phyloP scores from a whole-genome alignment of 2,888 invertebrate species.

The Tortrix viridana region DNA sequence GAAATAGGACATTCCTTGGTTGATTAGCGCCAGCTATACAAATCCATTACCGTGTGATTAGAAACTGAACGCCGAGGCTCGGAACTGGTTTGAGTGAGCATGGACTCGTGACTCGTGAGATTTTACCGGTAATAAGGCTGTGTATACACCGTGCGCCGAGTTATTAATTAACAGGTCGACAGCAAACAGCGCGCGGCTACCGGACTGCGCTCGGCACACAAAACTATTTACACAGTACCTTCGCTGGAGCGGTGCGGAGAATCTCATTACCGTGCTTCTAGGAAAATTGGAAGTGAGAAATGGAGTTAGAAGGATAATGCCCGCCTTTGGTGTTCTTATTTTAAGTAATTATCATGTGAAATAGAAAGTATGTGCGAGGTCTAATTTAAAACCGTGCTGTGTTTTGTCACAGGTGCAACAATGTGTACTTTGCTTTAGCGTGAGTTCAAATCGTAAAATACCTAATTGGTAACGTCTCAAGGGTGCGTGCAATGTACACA shows the following conservation, averaged over 20 bases:
- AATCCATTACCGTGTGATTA: constrained; percentile 70
- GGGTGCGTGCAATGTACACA: background rate
- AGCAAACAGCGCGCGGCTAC: constrained; percentile 82
- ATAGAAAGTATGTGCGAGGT: constrained; percentile 34
- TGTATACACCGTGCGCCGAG: constrained; percentile 78
- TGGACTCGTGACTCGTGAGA: constrained; percentile 82
- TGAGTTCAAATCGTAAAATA: background rate
- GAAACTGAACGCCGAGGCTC: constrained; percentile 66
- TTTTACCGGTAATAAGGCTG: constrained; percentile 84
- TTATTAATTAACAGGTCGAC: constrained; percentile 85
- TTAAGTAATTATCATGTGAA: constrained; percentile 43
- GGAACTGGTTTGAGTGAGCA: constrained; percentile 70
- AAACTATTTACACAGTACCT: constrained; percentile 70
- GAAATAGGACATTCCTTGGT: constrained; percentile 33
- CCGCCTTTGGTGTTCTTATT: constrained; percentile 52
- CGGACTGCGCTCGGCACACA: constrained; percentile 79
- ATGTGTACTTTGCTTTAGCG: constrained; percentile 23
- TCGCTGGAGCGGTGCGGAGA: constrained; percentile 71
- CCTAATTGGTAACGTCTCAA: background rate
- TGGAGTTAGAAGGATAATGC: constrained; percentile 75
- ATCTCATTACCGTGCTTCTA: constrained; percentile 79
- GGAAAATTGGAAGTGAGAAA: constrained; percentile 81
- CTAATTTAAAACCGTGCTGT: constrained; percentile 14
- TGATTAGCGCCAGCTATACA: constrained; percentile 47
- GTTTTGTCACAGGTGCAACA: constrained; percentile 15